Evolutionary conservation across 2,797 vertebrate species (phyloP), one percentile per base, ranked within the genome.

Genomic region (Dermochelys coriacea): DNA sequence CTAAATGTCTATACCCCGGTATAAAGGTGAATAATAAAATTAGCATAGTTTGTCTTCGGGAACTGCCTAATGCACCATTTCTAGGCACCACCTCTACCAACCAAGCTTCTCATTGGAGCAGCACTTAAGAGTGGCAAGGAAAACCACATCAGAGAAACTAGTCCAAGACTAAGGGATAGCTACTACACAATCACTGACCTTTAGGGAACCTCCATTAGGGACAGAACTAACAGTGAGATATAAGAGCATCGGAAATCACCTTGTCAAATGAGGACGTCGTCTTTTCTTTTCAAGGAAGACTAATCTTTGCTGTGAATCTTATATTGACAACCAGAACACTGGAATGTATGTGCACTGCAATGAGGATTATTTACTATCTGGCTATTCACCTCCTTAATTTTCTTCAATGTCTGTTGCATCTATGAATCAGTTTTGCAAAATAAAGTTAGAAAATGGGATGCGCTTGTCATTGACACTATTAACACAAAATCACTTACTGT

Each of bases 21-120:
- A 64, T n/a, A 68, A 68, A 68, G 61, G 16, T 68, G 61, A 18
- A 68, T 68, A 68, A 19, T 37, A 15, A 68, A 68, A 68, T 68
- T n/a, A 68, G 34, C 61, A 10, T 37, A n/a, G 34, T 34, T 80
- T 82, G 34, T 88, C 80, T 95, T 84, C 49, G 27, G 31, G 16
- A 45, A 86, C 91, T 79, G 84, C 8, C 31, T 57, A 89, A 47
- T 12, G 79, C 52, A 55, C 52, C 51, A 90, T 52, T 94, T 93
- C 89, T 85, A 94, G 83, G 86, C 41, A 94, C 77, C 15, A 29
- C 15, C 55, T 27, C 25, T 89, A 82, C 27, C 50, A 93, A 80
- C 34, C 54, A 93, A 86, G 51, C 31, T n/a, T 89, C 31, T 45
- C 64, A 27, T 0, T 78, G 41, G 59, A 74, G 5, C 86, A 92